Percentiles rank a stretch among this genome's conserved stretches.
phyloP scores from a whole-genome alignment of 1,140 invertebrate genomes.

The Acyrthosiphon pisum region DNA sequence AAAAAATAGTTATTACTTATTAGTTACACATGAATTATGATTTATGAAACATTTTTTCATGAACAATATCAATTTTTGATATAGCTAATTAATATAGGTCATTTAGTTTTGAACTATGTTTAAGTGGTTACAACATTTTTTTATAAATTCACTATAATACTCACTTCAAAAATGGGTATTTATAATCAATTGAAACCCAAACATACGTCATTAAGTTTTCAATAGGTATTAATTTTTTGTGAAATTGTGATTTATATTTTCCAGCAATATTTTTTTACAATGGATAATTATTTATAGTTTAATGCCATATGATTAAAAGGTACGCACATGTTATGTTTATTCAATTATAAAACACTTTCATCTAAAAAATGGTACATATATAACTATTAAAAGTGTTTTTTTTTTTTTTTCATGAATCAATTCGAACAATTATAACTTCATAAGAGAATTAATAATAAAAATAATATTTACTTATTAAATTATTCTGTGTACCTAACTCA shows the following conservation, averaged over 20 bases:
- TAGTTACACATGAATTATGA: too few relatives aligned
- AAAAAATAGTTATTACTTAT: too few relatives aligned
- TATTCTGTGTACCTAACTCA: neutral
- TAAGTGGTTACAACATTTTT: neutral
- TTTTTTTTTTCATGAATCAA: neutral
- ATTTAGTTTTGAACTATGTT: too few relatives aligned
- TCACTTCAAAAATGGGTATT: neutral
- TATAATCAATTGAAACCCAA: neutral
- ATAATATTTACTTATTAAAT: neutral
- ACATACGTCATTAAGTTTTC: neutral
- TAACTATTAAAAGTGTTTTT: neutral
- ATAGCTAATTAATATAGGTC: too few relatives aligned
- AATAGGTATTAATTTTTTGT: neutral
- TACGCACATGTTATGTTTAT: too few relatives aligned
- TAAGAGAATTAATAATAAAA: neutral
- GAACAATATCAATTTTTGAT: too few relatives aligned
- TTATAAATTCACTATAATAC: neutral
- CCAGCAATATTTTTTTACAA: neutral
- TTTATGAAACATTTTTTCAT: too few relatives aligned
- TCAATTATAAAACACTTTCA: neutral
- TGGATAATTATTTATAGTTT: neutral
- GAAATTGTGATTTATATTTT: neutral
- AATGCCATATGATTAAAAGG: neutral
- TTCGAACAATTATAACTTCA: neutral
- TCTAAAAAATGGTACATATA: too few relatives aligned